Evolutionary conservation across 2,113 vertebrate genomes (phyloP), one percentile per base, ranked within the genome.

Genomic region (Varanus salvator): DNA sequence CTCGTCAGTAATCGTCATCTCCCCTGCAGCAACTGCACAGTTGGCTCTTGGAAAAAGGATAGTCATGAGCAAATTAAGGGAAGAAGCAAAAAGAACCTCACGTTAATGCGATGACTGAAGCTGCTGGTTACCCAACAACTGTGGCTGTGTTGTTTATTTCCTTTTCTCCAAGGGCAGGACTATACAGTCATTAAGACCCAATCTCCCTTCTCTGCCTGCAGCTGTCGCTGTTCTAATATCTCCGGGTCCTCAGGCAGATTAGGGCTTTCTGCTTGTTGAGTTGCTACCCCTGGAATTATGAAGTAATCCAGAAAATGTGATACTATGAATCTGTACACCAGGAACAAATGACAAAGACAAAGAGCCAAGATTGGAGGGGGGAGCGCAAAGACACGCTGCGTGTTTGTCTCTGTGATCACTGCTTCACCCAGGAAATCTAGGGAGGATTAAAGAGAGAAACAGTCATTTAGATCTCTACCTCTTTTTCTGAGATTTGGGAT

Each of bases 161-260:
- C 77, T 66, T 86, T 86, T 66, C 89, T 90, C 57, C 69, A 81
- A 86, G 89, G 89, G 77, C 29, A 86, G 77, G 68, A 86, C 68
- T 64, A 50, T 88, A 60, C 87, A 57, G 68, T 60, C 78, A 71
- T 83, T 89, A 74, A 74, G 69, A 74, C 78, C 78, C 75, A 87
- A 88, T 81, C 78, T 88, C 77, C 77, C 48, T 81, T 82, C 66
- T 74, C 81, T 48, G 29, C 54, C 80, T 66, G 84, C 52, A 86
- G 52, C 69, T 72, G 52, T 77, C 38, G 21, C 31, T 82, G 68
- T 60, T 74, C 68, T 50, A 19, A 31, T 27, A 66, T 64, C 34
- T 86, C 84, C 76, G 34, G 77, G 57, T 38, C n/a, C 50, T 50
- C 25, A 12, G 78, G 38, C 77, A 34, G 54, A 57, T 34, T n/a